These are phyloP conservation scores for Periophthalmodon schlosseri DNA, from an alignment of 2,113 vertebrate genomes.

Conservation along the genomic window DNA sequence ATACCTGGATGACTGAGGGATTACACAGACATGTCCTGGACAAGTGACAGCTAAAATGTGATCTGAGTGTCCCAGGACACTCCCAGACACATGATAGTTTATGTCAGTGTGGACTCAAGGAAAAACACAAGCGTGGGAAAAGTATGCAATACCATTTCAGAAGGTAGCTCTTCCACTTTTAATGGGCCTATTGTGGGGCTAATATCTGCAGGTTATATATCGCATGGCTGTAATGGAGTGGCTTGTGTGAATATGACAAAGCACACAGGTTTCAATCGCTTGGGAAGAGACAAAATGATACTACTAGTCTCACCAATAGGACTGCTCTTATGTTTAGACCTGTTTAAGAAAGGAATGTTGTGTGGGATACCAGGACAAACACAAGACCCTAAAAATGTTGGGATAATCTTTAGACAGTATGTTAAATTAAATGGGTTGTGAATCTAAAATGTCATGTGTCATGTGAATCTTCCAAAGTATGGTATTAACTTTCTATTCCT, in stretches of 20 bases:
- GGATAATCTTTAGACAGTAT: too few species aligned
- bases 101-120: constrained; percentile 10
- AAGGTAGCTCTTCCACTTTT: constrained; percentile 42
- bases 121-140: constrained; percentile 52
- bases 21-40: background rate
- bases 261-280: constrained; percentile 31
- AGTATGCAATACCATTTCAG: constrained; percentile 32
- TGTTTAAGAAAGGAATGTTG: background rate
- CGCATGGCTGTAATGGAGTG: constrained; percentile 28
- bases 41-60: constrained; percentile 24
- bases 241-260: constrained; percentile 38
- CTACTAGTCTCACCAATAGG: constrained; percentile 10
- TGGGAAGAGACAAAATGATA: constrained; percentile 17
- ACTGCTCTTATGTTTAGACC: background rate
- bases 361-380: too few species aligned
- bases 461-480: too few species aligned
- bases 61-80: constrained; percentile 30
- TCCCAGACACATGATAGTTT: constrained; percentile 50
- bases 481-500: too few species aligned
- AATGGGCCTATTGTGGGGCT: constrained; percentile 48
- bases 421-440: background rate
- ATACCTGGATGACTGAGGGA: too few species aligned
- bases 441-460: too few species aligned
- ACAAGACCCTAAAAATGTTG: too few species aligned
- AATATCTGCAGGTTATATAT: constrained; percentile 52